Evolutionary conservation across 2,113 vertebrate species (phyloP).

Genomic region (Triplophysa siluroides): DNA sequence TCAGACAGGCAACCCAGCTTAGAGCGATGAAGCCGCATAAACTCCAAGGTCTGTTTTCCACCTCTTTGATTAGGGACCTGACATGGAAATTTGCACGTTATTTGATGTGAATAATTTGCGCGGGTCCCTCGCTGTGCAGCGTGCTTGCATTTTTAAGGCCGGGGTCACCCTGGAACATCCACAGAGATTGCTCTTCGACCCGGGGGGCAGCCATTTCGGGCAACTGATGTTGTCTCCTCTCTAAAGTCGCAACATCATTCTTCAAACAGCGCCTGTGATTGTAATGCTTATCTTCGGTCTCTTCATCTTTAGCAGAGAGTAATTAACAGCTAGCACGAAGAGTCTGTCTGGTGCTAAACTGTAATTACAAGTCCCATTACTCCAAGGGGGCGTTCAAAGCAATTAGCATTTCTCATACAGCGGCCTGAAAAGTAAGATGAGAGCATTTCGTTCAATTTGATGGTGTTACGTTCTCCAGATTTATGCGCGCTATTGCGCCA

Average conservation of each 20-base stretch:
- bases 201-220: slow-evolving; percentile 50
- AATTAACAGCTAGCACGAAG: slow-evolving; percentile 54
- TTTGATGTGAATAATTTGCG: slow-evolving; percentile 52
- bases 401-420: slow-evolving; percentile 59
- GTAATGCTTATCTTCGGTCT: slow-evolving; percentile 55
- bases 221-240: slow-evolving; percentile 50
- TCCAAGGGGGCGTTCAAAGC: slow-evolving; percentile 58
- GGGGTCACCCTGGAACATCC: slow-evolving; percentile 59
- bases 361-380: slow-evolving; percentile 64
- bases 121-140: slow-evolving; percentile 36
- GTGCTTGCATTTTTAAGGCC: slow-evolving; percentile 46
- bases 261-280: slow-evolving; percentile 55
- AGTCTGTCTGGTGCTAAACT: slow-evolving; percentile 57
- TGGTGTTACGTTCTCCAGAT: slow-evolving; percentile 40
- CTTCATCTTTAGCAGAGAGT: slow-evolving; percentile 59
- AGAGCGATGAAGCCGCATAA: slow-evolving; percentile 10
- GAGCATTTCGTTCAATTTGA: slow-evolving; percentile 52
- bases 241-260: slow-evolving; percentile 48
- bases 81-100: slow-evolving; percentile 48
- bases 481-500: slow-evolving; percentile 9
- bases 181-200: slow-evolving; percentile 51
- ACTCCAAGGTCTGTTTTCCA: slow-evolving; percentile 46
- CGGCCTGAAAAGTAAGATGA: slow-evolving; percentile 51
- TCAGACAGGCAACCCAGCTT: background rate
- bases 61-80: slow-evolving; percentile 46